Evolutionary conservation across 2,113 vertebrate genomes (phyloP).

Genomic region (Mugil cephalus): DNA sequence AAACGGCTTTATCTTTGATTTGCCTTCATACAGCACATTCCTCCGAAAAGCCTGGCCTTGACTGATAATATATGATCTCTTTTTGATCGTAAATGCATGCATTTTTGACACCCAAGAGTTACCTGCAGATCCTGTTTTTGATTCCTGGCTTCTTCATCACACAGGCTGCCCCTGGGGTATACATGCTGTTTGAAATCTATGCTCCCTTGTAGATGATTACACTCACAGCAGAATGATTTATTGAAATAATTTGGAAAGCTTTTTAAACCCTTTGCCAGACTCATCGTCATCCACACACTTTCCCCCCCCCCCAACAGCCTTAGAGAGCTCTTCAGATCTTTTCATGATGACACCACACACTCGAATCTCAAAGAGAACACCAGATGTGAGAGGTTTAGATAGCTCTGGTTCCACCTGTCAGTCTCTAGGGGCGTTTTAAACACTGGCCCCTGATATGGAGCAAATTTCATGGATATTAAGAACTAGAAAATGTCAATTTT

Average conservation of each 20-base stretch:
- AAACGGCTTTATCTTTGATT: not conserved
- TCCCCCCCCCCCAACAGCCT: too few species aligned
- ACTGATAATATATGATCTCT: not conserved
- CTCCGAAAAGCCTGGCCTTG: not conserved
- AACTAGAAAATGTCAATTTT: not conserved
- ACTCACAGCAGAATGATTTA: not conserved
- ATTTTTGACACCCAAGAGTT: not conserved
- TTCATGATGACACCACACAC: not conserved
- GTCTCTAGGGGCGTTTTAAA: not conserved
- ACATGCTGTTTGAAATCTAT: not conserved
- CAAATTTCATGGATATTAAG: too few species aligned
- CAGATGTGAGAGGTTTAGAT: not conserved
- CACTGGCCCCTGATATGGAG: not conserved
- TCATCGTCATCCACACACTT: not conserved
- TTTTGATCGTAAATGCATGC: not conserved
- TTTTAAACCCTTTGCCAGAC: not conserved
- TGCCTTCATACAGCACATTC: not conserved
- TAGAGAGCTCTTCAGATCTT: too few species aligned
- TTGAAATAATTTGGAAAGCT: not conserved
- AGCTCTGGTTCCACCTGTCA: not conserved
- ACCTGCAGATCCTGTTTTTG: not conserved
- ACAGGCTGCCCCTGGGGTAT: too few species aligned
- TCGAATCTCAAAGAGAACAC: not conserved
- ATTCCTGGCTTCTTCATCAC: too few species aligned
- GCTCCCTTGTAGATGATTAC: not conserved